Conservation (phyloP, 2,797 vertebrate genomes). For the Schizopygopsis malacanthus region DNA sequence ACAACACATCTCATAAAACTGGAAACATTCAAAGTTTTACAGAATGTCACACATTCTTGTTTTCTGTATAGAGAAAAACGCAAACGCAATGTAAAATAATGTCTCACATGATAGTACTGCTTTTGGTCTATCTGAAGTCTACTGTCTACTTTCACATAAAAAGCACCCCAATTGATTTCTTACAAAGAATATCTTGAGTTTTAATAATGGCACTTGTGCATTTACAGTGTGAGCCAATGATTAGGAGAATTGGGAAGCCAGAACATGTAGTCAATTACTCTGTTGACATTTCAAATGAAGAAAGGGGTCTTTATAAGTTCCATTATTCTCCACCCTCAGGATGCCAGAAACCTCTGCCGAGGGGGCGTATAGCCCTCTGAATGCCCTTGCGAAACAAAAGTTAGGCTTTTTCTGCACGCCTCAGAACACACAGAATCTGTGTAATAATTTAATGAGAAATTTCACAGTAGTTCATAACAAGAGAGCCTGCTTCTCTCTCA, state of each 20-base stretch:
- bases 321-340: conserved; percentile 28
- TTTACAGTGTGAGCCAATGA: conserved; percentile 3
- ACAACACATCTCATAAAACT: not conserved
- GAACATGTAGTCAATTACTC: conserved; percentile 29
- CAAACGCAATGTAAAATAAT: not conserved
- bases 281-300: conserved; percentile 45
- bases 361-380: conserved; percentile 15
- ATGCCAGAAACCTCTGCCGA: conserved; percentile 19
- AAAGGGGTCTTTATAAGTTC: conserved; percentile 30
- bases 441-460: conserved; percentile 25
- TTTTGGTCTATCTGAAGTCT: not conserved
- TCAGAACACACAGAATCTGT: conserved; percentile 23
- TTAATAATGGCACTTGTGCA: conserved; percentile 26
- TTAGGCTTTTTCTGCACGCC: conserved; percentile 20
- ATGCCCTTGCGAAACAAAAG: conserved; percentile 37
- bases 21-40: not conserved
- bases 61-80: not conserved
- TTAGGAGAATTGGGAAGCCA: conserved; percentile 12
- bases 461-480: conserved; percentile 11
- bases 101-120: not conserved
- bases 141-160: conserved; percentile 1
- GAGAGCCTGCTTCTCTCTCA: conserved; percentile 4
- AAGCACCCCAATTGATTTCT: not conserved
- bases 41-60: not conserved
- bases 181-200: conserved; percentile 8